These are phyloP conservation scores for Thecophora atra DNA, from an alignment of 2,888 invertebrate genomes.

Conservation along the genomic window DNA sequence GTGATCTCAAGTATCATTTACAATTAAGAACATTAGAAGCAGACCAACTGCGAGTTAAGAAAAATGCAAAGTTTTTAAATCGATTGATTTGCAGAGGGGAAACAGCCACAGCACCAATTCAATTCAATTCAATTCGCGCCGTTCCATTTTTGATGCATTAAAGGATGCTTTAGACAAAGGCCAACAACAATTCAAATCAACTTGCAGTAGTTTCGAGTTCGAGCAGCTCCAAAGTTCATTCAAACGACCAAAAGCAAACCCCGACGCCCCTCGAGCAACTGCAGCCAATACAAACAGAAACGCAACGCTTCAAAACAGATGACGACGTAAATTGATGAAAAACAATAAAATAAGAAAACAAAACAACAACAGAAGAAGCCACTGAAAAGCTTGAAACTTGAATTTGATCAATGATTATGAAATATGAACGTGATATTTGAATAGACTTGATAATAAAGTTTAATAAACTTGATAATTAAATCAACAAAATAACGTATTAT, in stretches of 20 bases:
- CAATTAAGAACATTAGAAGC: constrained; percentile 21
- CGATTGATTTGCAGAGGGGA: neutral
- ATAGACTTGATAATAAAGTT: constrained; percentile 44
- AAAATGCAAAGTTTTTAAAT: constrained; percentile 35
- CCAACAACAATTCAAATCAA: constrained; percentile 14
- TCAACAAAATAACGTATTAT: constrained; percentile 41
- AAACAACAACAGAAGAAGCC: neutral
- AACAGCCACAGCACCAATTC: neutral
- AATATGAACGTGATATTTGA: constrained; percentile 36
- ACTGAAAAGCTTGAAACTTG: constrained; percentile 23
- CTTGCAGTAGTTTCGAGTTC: neutral
- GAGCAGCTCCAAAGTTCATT: neutral
- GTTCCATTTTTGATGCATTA: constrained; percentile 26
- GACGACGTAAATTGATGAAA: neutral
- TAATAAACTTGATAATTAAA: constrained; percentile 52
- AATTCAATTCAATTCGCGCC: constrained; percentile 13
- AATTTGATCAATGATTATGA: constrained; percentile 40
- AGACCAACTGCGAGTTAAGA: constrained; percentile 18
- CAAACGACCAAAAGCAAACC: constrained; percentile 14
- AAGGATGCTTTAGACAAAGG: constrained; percentile 12
- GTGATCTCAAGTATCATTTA: constrained; percentile 59
- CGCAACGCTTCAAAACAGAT: neutral
- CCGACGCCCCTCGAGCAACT: neutral
- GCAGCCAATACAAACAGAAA: neutral
- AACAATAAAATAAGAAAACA: constrained; percentile 13